Base-by-base conservation (phyloP, 2,888 invertebrate genomes). In the Nezara viridula region DNA sequence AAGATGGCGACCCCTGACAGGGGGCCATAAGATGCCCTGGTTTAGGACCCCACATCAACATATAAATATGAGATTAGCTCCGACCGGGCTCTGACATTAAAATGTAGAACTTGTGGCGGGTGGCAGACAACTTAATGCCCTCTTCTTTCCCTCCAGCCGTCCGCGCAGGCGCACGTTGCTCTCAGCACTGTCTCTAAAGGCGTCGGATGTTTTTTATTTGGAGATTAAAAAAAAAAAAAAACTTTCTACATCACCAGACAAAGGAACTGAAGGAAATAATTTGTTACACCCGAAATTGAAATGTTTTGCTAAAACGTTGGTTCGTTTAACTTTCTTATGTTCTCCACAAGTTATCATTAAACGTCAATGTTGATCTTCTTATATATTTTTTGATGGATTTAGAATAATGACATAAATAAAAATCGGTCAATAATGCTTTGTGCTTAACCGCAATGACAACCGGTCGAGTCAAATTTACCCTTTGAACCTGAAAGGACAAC, bases 31-130 rank as follows among this genome's bases (percentile, higher is more conserved):
- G 81, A 81, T 81, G 81, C 44, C 44, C 81, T 81, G 81, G 81
- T 81, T 81, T 81, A 81, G 81, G 81, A n/a, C 37, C 40, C 81
- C 44, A n/a, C 81, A 81, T 81, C 81, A 81, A 81, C 81, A 81
- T 81, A 81, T 81, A 81, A 81, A 81, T 81, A 81, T 81, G 81
- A 81, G 81, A 81, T 81, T 81, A 81, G 81, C 81, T 21, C 44
- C 81, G 66, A 44, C 32, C 44, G 44, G 81, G 44, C 21, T n/a
- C 44, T 81, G 81, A 47, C 81, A 81, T 81, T 44, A 81, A 81
- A 81, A 81, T 81, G 81, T 81, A 81, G 81, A 81, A 47, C 81
- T 81, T 81, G 81, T 47, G 81, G 81, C 44, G 81, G 81, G n/a
- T 44, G 81, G 81, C 44, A 47, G 81, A 81, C 81, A 81, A 81